Percentiles rank a stretch among this genome's conserved stretches.
Conservation (phyloP, 2,888 invertebrate genomes). For the Himalopsyche kuldschensis region DNA sequence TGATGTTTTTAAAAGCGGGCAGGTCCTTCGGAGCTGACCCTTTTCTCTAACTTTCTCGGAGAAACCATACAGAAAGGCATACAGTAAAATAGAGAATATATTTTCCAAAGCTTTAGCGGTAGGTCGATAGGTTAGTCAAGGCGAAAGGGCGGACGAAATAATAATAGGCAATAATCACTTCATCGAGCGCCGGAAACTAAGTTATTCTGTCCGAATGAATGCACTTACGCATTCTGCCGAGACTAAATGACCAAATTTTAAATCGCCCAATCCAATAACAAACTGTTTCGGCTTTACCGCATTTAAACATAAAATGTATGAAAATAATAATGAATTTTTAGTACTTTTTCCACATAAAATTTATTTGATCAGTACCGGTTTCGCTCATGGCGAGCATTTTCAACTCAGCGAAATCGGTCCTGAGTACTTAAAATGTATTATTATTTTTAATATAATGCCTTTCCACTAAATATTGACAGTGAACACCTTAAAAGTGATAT, state of each 20-base stretch:
- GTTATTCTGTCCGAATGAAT: neutral
- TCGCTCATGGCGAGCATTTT: no score
- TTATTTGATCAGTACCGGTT: no score
- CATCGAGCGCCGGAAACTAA: neutral
- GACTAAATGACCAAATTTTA: neutral
- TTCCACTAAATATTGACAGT: no score
- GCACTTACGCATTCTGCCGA: neutral
- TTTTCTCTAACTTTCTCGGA: neutral
- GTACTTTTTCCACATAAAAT: no score
- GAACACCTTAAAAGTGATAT: no score
- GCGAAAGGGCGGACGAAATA: slow-evolving; percentile 3
- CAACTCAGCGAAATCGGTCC: no score
- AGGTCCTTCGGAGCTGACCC: neutral
- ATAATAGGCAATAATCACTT: slow-evolving; percentile 1
- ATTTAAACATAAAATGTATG: no score
- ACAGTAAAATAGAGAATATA: neutral
- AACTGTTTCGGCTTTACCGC: neutral
- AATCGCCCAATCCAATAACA: neutral
- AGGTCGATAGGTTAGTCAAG: neutral
- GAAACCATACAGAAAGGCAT: neutral
- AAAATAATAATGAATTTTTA: no score
- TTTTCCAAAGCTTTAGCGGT: neutral
- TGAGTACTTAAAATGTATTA: no score
- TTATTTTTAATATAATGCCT: no score
- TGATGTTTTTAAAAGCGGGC: neutral